Evolutionary conservation across 2,888 invertebrate genomes (phyloP), one percentile per base, ranked within the genome.

Genomic region (Andrena camellia): DNA sequence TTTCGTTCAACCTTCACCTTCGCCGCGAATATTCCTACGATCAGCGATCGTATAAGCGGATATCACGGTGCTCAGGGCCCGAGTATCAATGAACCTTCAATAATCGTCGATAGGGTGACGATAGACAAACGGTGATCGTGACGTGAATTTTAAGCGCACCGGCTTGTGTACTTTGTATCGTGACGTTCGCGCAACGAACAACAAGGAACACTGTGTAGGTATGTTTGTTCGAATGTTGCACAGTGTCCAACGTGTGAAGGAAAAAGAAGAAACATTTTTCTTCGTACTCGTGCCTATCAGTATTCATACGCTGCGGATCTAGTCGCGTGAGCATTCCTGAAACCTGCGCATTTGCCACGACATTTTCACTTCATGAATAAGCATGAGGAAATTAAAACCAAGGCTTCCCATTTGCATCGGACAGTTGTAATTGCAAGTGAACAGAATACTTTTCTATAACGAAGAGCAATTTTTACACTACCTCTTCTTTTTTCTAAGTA

Each of bases 71-170:
- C 54, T 59, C 57, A 63, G 26, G 26, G 64, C 31, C 48, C 8
- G 23, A 66, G 80, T 78, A 84, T 81, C 74, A 86, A 86, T 86
- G 84, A 86, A 84, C 62, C 52, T 68, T 71, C 59, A 73, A 78
- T 86, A 79, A 76, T 62, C 66, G 50, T 42, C 50, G 64, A 80
- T 54, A 69, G 42, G 42, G 71, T 23, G 68, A 20, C 62, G 79
- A 72, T 64, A 63, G 68, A 62, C 69, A n/a, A 13, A 29, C 60
- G 52, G 20, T 26, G 23, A 66, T 67, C 68, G 64, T 10, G 42
- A 29, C 57, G 10, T 60, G 57, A 66, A 68, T 86, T 86, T 84
- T 83, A 86, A 76, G 6, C 35, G 8, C 8, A 35, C 8, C 20
- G 23, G 8, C 54, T 8, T 20, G 2, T 3, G 35, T 60, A 31